A percentile compares a stretch with the other conserved stretches of the same genome.
Evolutionary conservation across 2,888 invertebrate species (phyloP).

Genomic region (Spodoptera exigua): DNA sequence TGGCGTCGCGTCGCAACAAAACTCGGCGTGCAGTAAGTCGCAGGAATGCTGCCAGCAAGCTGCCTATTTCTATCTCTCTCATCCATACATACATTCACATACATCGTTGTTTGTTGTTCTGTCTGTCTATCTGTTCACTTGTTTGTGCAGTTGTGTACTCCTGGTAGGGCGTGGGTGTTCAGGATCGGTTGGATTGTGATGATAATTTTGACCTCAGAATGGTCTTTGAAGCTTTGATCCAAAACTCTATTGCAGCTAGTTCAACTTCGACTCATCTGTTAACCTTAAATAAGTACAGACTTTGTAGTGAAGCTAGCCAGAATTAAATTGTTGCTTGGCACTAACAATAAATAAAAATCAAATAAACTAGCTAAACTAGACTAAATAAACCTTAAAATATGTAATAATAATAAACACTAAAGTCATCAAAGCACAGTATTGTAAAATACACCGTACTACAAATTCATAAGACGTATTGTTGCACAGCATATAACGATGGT

Average conservation of each 20-base stretch:
- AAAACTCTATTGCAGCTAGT: no score
- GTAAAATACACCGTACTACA: slow-evolving; percentile 26
- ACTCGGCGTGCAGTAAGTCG: slow-evolving; percentile 98
- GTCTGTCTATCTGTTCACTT: slow-evolving; percentile 59
- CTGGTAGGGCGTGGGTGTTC: slow-evolving; percentile 59
- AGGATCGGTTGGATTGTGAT: slow-evolving; percentile 23
- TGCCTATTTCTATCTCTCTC: slow-evolving; percentile 78
- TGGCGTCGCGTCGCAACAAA: slow-evolving; percentile 98
- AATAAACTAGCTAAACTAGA: no score
- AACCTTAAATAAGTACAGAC: no score
- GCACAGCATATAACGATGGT: slow-evolving; percentile 40
- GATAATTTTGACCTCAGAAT: slow-evolving; percentile 1
- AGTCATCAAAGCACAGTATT: slow-evolving; percentile 24
- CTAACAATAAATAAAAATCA: no score
- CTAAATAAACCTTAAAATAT: no score
- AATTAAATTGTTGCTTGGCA: no score
- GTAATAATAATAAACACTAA: not conserved
- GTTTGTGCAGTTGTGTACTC: slow-evolving; percentile 61
- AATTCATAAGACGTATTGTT: slow-evolving; percentile 19
- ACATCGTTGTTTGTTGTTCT: slow-evolving; percentile 73
- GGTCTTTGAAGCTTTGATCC: not conserved
- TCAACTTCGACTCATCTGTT: no score
- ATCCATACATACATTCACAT: slow-evolving; percentile 75
- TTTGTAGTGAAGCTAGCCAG: no score
- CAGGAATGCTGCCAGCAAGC: slow-evolving; percentile 75